Conservation (phyloP, 2,888 invertebrate species). For the Nymphalis polychloros region DNA sequence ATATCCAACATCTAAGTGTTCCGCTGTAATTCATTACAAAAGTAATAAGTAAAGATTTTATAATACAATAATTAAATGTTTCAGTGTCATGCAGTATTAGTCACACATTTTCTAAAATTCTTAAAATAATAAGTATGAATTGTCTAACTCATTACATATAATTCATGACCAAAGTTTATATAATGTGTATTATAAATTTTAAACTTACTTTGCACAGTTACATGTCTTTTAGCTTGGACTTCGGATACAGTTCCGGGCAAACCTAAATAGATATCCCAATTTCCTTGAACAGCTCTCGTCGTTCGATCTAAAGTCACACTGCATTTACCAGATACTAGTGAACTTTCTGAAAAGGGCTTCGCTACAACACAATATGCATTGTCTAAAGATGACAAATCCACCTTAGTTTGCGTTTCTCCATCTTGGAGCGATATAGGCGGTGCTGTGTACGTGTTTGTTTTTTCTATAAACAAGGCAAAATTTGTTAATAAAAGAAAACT, state of each 20-base stretch:
- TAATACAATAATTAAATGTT: no score
- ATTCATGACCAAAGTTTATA: neutral
- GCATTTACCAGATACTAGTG: slow-evolving; percentile 69
- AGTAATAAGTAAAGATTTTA: neutral
- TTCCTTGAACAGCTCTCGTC: slow-evolving; percentile 70
- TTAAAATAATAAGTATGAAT: no score
- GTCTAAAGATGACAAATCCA: slow-evolving; percentile 56
- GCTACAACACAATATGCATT: slow-evolving; percentile 67
- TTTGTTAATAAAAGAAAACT: neutral
- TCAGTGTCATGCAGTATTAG: no score
- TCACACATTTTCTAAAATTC: no score
- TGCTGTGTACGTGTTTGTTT: slow-evolving; percentile 43
- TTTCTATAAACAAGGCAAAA: slow-evolving; percentile 20
- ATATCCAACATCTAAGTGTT: slow-evolving; percentile 71
- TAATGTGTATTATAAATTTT: neutral
- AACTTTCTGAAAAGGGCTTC: slow-evolving; percentile 68
- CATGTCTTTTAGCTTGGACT: slow-evolving; percentile 56
- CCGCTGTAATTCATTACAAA: slow-evolving; percentile 54
- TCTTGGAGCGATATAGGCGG: slow-evolving; percentile 58
- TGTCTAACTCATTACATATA: no score
- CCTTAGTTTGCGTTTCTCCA: slow-evolving; percentile 50
- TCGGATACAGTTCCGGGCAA: slow-evolving; percentile 71
- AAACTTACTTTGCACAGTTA: slow-evolving; percentile 62
- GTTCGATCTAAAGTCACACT: slow-evolving; percentile 61
- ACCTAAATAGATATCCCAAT: slow-evolving; percentile 71